Evolutionary conservation across 2,888 invertebrate genomes (phyloP).

Genomic region (Temnothorax unifasciatus): DNA sequence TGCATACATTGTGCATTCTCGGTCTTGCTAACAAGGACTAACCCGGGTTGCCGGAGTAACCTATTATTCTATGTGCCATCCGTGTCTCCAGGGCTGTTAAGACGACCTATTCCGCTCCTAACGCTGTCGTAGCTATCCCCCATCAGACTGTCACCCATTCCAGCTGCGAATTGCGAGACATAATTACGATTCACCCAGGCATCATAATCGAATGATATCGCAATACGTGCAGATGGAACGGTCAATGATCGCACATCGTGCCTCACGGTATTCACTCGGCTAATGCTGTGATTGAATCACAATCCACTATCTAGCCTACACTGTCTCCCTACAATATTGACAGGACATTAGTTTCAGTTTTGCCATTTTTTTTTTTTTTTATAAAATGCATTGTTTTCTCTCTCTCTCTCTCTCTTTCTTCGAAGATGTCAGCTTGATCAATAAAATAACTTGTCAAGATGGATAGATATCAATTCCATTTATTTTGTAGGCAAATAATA

Average conservation of each 20-base stretch:
- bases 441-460: not conserved
- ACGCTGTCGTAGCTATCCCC: slow-evolving; percentile 56
- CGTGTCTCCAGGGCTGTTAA: slow-evolving; percentile 82
- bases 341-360: not conserved
- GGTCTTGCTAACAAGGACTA: slow-evolving; percentile 81
- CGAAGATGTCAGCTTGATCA: not conserved
- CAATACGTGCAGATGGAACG: slow-evolving; percentile 58
- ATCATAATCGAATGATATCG: slow-evolving; percentile 77
- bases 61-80: slow-evolving; percentile 82
- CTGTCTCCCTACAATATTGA: not conserved
- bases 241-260: slow-evolving; percentile 44
- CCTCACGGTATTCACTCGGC: slow-evolving; percentile 12
- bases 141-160: slow-evolving; percentile 69
- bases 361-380: not conserved
- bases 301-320: not conserved
- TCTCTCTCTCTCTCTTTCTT: not conserved
- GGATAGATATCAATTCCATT: not conserved
- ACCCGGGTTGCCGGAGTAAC: slow-evolving; percentile 74
- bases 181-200: slow-evolving; percentile 78
- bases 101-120: slow-evolving; percentile 76
- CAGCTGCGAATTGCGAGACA: slow-evolving; percentile 71
- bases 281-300: slow-evolving; percentile 42
- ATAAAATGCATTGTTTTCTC: not conserved
- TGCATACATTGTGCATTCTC: slow-evolving; percentile 82
- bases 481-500: not conserved